These are phyloP conservation scores for Anoplolepis gracilipes DNA, from an alignment of 1,140 invertebrate species.

Conservation along the genomic window DNA sequence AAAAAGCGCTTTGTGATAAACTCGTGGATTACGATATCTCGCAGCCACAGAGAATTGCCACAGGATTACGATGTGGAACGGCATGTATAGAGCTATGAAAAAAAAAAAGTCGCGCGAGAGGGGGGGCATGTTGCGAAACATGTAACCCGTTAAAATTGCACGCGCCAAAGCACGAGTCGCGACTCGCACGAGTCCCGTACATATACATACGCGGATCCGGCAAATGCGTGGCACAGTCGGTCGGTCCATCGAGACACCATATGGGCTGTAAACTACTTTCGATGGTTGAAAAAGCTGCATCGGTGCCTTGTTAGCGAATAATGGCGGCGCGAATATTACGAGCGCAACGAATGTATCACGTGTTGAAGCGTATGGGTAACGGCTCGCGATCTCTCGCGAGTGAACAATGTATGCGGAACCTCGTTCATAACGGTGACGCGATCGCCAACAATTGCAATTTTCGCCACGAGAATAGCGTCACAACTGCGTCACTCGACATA, in stretches of 20 bases:
- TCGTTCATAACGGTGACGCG: background rate
- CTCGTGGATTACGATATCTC: slow-evolving; percentile 30
- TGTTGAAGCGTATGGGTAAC: slow-evolving; percentile 26
- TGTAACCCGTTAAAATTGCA: slow-evolving; percentile 55
- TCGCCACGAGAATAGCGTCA: background rate
- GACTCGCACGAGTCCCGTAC: background rate
- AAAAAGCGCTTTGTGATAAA: slow-evolving; percentile 28
- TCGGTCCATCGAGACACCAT: slow-evolving; percentile 69
- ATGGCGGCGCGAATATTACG: slow-evolving; percentile 58
- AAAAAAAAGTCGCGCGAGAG: slow-evolving; percentile 17
- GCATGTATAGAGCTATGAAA: background rate
- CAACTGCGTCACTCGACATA: slow-evolving; percentile 24
- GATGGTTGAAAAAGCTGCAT: slow-evolving; percentile 66
- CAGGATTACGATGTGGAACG: slow-evolving; percentile 25
- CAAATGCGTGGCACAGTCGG: slow-evolving; percentile 17
- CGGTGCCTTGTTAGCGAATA: slow-evolving; percentile 71
- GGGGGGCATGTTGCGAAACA: slow-evolving; percentile 25
- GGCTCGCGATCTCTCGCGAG: slow-evolving; percentile 56
- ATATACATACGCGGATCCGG: background rate
- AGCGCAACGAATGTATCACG: slow-evolving; percentile 32
- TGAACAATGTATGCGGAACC: slow-evolving; percentile 11
- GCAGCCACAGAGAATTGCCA: slow-evolving; percentile 28
- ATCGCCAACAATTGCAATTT: slow-evolving; percentile 8
- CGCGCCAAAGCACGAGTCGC: background rate
- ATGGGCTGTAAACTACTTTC: slow-evolving; percentile 74